Percentiles rank a stretch among this genome's conserved stretches.
These are phyloP conservation scores for Melipona quadrifasciata DNA, from an alignment of 1,140 invertebrate species.

Conservation along the genomic window DNA sequence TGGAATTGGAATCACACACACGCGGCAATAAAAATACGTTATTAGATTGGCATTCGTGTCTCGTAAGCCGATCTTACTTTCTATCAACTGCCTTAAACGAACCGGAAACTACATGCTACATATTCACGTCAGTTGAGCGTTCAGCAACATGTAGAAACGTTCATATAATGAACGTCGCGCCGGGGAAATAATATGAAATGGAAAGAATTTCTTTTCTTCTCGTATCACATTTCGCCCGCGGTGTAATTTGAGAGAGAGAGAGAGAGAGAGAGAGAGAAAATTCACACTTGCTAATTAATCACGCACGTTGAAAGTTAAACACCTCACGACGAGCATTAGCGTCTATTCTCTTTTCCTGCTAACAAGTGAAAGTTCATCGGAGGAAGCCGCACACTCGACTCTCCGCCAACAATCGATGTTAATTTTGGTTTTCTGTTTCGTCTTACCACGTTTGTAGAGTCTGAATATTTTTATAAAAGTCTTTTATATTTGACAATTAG, in stretches of 20 bases:
- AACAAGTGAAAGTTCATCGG: constrained; percentile 38
- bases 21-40: neutral
- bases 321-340: neutral
- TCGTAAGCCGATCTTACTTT: constrained; percentile 64
- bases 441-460: neutral
- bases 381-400: neutral
- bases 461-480: neutral
- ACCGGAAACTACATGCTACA: constrained; percentile 49
- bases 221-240: neutral
- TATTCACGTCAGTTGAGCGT: constrained; percentile 17
- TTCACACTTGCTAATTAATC: constrained; percentile 1
- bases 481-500: neutral
- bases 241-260: neutral
- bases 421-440: neutral
- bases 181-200: neutral
- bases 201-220: neutral
- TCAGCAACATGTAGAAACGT: neutral
- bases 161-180: too few species aligned
- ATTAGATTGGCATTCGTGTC: constrained; percentile 39
- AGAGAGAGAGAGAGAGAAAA: neutral
- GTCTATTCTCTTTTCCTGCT: constrained; percentile 10
- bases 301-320: constrained; percentile 16
- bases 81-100: constrained; percentile 46
- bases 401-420: neutral
- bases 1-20: neutral